phyloP scores from a whole-genome alignment of 2,113 vertebrate species.

The Pteruthius melanotis region DNA sequence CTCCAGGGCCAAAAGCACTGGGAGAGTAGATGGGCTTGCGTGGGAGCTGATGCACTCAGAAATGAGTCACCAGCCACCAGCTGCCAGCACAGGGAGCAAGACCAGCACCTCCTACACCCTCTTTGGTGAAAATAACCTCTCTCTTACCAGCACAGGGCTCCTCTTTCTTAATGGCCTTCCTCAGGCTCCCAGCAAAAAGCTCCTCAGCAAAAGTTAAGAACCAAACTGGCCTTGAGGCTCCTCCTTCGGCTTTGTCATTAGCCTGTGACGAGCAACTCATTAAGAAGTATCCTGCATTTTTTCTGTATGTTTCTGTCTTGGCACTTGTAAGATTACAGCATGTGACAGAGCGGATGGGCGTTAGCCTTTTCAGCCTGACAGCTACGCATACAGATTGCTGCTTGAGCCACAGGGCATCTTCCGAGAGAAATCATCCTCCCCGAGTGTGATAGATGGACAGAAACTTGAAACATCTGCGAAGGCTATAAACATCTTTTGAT shows the following conservation, averaged over 20 bases:
- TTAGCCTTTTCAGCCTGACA: constrained; percentile 71
- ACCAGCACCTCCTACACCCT: background rate
- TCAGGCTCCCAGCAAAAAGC: background rate
- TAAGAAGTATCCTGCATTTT: constrained; percentile 52
- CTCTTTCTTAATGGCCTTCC: background rate
- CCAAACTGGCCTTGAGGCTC: background rate
- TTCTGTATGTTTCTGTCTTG: constrained; percentile 34
- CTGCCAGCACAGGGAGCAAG: background rate
- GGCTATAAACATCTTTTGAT: constrained; percentile 46
- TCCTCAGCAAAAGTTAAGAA: constrained; percentile 3
- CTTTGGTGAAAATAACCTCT: background rate
- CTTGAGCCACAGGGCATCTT: constrained; percentile 66
- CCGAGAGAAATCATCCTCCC: constrained; percentile 3
- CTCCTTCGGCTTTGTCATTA: constrained; percentile 46
- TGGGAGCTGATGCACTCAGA: background rate
- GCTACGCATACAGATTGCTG: constrained; percentile 54
- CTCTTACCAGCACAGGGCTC: background rate
- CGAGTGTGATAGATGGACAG: constrained; percentile 51
- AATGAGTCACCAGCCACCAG: background rate
- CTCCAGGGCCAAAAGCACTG: rapidly evolving
- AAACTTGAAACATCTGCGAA: constrained; percentile 62
- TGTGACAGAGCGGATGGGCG: constrained; percentile 61
- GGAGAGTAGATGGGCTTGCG: rapidly evolving
- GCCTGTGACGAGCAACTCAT: constrained; percentile 55
- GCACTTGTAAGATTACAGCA: constrained; percentile 59